Base-by-base conservation (phyloP, 2,888 invertebrate genomes). In the Eristalis arbustorum region DNA sequence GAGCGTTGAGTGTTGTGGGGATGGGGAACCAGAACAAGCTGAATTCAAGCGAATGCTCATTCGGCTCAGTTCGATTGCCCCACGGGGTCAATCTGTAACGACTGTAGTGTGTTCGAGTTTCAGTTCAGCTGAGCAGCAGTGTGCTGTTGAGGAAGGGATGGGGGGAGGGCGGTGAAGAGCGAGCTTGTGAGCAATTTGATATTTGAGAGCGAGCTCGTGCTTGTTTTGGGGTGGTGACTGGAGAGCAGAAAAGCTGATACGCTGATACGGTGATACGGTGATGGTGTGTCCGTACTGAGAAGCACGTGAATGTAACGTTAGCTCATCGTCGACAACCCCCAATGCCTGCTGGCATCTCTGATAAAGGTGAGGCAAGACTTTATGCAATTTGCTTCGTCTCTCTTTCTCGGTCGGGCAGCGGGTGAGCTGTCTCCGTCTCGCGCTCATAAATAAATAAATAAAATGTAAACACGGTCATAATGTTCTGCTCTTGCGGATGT, bases 231-330 rank as follows among this genome's bases (percentile, higher is more conserved):
- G 56, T 14, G 59, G 4, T 1, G 6, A 57, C 14, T 31, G 4
- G n/a, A 31, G 42, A 22, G 25, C 13, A 25, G 14, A 74, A 66
- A 84, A 79, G 68, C 71, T 84, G 42, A 6, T n/a, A 63, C 18
- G 6, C 10, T 31, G 31, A 6, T 31, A 31, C 31, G 31, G 5
- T 31, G 31, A 4, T 4, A 6, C 2, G 28, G 31, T 3, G 31
- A 4, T 31, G 31, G 31, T 31, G 31, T 31, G 8, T n/a, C 18
- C 18, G 14, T 18, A 42, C 37, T 69, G 13, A 14, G 68, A 22
- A 77, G 77, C 81, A 85, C 81, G 81, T 85, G 85, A 85, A 81
- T 77, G 40, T 56, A 42, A 68, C n/a, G 23, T 80, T 74, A 56
- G 64, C 66, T 49, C 62, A 34, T 57, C 40, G 56, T 42, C 49